Evolutionary conservation across 2,888 invertebrate genomes (phyloP).

Genomic region (Hemistola chrysoprasaria): DNA sequence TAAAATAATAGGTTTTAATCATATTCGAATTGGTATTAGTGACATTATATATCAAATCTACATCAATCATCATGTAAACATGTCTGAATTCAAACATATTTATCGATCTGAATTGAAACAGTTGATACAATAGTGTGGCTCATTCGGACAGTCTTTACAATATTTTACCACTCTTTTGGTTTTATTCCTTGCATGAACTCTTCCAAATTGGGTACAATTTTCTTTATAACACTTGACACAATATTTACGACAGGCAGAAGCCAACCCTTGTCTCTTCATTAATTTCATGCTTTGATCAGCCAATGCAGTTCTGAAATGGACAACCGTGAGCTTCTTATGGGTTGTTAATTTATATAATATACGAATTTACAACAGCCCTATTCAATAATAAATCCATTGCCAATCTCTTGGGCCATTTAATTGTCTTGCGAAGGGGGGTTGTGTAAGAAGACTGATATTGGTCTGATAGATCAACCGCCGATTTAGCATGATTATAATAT

Average conservation of each 20-base stretch:
- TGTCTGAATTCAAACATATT: constrained; percentile 21
- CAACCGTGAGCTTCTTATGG: constrained; percentile 12
- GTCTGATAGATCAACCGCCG: constrained; percentile 11
- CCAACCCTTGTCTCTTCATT: constrained; percentile 5
- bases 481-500: too few species aligned
- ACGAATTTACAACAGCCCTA: constrained; percentile 13
- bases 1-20: too few species aligned
- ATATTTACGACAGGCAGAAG: constrained; percentile 18
- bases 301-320: constrained; percentile 10
- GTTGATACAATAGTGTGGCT: constrained; percentile 22
- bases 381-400: constrained; percentile 17
- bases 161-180: constrained; percentile 27
- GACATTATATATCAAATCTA: too few species aligned
- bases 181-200: constrained; percentile 23
- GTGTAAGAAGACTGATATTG: constrained; percentile 17
- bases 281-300: constrained; percentile 7
- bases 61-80: too few species aligned
- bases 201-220: constrained; percentile 22
- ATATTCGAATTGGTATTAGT: too few species aligned
- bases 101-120: constrained; percentile 22
- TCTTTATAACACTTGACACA: constrained; percentile 28
- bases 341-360: too few species aligned
- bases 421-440: constrained; percentile 15
- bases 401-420: constrained; percentile 17
- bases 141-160: constrained; percentile 22